A percentile compares a stretch with the other conserved stretches of the same genome.
These are phyloP conservation scores for Phalanger gymnotis DNA, from an alignment of 2,797 vertebrate genomes.

Conservation along the genomic window DNA sequence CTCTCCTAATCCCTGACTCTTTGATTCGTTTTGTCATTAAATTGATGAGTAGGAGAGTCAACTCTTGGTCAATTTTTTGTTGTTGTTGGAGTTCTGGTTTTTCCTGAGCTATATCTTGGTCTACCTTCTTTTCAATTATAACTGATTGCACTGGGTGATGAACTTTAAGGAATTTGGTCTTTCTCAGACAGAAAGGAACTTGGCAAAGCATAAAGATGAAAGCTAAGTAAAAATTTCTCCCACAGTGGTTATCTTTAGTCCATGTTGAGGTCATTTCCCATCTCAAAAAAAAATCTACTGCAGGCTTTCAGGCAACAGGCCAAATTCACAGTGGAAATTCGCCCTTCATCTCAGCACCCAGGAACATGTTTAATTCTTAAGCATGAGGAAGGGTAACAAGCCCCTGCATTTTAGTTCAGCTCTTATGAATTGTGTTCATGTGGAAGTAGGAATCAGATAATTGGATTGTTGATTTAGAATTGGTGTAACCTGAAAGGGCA, in stretches of 20 bases:
- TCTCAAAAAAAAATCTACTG: constrained; percentile 6
- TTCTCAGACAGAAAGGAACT: constrained; percentile 62
- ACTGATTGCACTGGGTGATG: constrained; percentile 9
- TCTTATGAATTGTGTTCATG: not conserved
- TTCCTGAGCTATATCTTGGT: constrained; percentile 11
- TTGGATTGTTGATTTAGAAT: not conserved
- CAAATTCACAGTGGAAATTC: constrained; percentile 64
- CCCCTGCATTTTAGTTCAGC: constrained; percentile 12
- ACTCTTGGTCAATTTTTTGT: not conserved
- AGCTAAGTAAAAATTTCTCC: constrained; percentile 63
- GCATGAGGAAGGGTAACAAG: constrained; percentile 32
- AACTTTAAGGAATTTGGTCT: constrained; percentile 21
- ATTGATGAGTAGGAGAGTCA: not conserved
- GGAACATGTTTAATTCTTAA: constrained; percentile 34
- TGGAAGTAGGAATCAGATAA: not conserved
- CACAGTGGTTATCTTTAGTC: constrained; percentile 66
- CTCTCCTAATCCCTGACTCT: not conserved
- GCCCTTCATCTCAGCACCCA: constrained; percentile 21
- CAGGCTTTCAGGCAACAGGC: constrained; percentile 45
- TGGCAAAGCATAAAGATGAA: constrained; percentile 69
- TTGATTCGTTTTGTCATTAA: not conserved
- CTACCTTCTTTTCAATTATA: constrained; percentile 42
- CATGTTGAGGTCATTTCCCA: constrained; percentile 60
- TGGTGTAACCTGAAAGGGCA: not conserved
- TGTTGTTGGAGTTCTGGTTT: not conserved